phyloP scores from a whole-genome alignment of 2,113 vertebrate species.

The Bufo bufo region DNA sequence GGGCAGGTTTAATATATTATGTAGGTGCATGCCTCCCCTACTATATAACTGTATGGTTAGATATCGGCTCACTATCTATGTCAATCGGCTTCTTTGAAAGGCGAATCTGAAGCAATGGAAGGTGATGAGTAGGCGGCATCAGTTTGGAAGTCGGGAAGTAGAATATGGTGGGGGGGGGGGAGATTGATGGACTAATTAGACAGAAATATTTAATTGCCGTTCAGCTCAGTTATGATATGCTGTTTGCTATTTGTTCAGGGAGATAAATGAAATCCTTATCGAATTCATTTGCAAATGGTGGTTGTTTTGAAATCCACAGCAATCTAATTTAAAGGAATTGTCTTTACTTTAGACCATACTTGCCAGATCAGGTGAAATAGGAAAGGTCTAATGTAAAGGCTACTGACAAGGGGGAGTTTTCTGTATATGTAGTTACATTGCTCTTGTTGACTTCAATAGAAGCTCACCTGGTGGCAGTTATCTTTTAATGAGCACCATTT shows the following conservation, averaged over 20 bases:
- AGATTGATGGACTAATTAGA: constrained; percentile 30
- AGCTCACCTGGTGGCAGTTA: too few species aligned
- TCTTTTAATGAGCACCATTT: too few species aligned
- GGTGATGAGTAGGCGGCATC: not conserved
- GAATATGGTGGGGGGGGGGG: not conserved
- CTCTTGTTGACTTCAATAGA: too few species aligned
- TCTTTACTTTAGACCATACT: not conserved
- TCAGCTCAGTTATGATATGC: not conserved
- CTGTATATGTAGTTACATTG: too few species aligned
- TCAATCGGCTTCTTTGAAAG: not conserved
- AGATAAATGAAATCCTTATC: not conserved
- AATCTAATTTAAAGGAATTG: not conserved
- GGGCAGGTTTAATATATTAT: not conserved
- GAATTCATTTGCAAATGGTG: too few species aligned
- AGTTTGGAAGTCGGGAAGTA: not conserved
- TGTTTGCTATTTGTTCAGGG: not conserved
- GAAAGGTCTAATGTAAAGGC: too few species aligned
- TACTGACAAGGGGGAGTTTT: too few species aligned
- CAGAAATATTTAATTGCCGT: constrained; percentile 30
- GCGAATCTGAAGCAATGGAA: not conserved
- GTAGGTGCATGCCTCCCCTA: not conserved
- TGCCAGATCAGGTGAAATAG: too few species aligned
- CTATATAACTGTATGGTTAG: not conserved
- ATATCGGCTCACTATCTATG: not conserved
- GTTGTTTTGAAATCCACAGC: too few species aligned